Conservation (phyloP, 2,113 vertebrate species). For the Lethenteron reissneri region DNA sequence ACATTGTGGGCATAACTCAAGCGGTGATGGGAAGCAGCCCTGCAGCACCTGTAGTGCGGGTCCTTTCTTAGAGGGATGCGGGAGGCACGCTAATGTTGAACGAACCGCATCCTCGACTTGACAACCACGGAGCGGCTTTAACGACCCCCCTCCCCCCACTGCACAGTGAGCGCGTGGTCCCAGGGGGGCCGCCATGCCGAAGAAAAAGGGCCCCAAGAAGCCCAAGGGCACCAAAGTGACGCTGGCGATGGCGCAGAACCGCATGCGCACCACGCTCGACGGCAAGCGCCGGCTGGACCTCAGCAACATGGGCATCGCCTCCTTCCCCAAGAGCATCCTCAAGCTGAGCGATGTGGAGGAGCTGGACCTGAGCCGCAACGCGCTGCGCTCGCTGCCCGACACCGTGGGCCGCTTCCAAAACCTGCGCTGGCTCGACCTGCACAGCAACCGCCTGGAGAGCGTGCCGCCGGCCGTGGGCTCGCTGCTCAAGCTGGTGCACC, state of each 20-base stretch:
- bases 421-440: conserved; percentile 53
- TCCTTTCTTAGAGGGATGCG: no score
- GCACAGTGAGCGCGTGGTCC: not conserved
- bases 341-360: conserved; percentile 49
- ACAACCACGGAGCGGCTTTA: no score
- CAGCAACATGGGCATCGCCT: conserved; percentile 58
- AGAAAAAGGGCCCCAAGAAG: conserved; percentile 14
- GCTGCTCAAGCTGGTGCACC: conserved; percentile 30
- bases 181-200: conserved; percentile 9
- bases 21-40: no score
- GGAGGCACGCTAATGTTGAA: no score
- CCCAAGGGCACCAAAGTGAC: conserved; percentile 48
- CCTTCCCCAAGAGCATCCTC: conserved; percentile 55
- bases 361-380: conserved; percentile 63
- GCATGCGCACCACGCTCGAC: conserved; percentile 33
- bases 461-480: conserved; percentile 41
- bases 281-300: conserved; percentile 47
- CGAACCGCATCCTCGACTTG: no score
- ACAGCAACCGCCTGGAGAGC: conserved; percentile 59
- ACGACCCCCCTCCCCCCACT: no score
- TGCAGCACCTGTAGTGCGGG: no score
- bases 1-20: no score
- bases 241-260: conserved; percentile 46
- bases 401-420: conserved; percentile 42
- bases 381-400: conserved; percentile 45